These are phyloP conservation scores for Drosophila arizonae DNA, from an alignment of 1,140 invertebrate species.

Conservation along the genomic window DNA sequence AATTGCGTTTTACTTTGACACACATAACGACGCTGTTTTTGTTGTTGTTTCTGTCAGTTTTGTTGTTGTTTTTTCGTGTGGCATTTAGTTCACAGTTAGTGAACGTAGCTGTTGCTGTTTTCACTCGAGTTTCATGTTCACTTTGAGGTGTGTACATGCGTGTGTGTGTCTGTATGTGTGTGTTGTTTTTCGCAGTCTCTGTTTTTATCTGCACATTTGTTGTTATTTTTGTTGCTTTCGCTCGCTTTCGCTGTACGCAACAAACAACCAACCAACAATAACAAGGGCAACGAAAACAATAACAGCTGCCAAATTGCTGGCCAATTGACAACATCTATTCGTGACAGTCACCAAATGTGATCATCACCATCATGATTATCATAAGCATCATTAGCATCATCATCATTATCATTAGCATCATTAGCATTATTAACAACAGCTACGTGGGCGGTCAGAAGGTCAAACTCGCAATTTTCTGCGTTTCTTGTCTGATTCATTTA, in stretches of 20 bases:
- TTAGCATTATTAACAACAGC: conserved; percentile 31
- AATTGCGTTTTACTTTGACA: conserved; percentile 80
- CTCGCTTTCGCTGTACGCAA: conserved; percentile 47
- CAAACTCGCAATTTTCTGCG: conserved; percentile 29
- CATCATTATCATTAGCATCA: conserved; percentile 38
- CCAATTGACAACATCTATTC: conserved; percentile 47
- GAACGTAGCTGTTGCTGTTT: conserved; percentile 46
- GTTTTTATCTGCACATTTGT: conserved; percentile 66
- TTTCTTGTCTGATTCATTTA: conserved; percentile 17
- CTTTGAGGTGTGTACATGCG: background rate
- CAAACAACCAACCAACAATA: conserved; percentile 33
- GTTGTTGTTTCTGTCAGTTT: conserved; percentile 40
- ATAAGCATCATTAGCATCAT: conserved; percentile 1
- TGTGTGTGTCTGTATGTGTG: conserved; percentile 9
- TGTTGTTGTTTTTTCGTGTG: conserved; percentile 17
- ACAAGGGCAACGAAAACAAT: conserved; percentile 31
- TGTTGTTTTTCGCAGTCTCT: conserved; percentile 45
- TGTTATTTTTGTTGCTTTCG: conserved; percentile 40
- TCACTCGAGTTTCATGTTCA: conserved; percentile 53
- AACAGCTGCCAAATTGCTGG: conserved; percentile 49
- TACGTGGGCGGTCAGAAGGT: conserved; percentile 55
- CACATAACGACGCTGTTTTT: conserved; percentile 53
- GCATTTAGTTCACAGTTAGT: conserved; percentile 56
- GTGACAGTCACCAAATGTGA: conserved; percentile 47
- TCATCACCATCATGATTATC: conserved; percentile 31